These are phyloP conservation scores for Morbakka virulenta DNA, from an alignment of 30 jellyfish, hydroid and myxozoan species.

Conservation along the genomic window DNA sequence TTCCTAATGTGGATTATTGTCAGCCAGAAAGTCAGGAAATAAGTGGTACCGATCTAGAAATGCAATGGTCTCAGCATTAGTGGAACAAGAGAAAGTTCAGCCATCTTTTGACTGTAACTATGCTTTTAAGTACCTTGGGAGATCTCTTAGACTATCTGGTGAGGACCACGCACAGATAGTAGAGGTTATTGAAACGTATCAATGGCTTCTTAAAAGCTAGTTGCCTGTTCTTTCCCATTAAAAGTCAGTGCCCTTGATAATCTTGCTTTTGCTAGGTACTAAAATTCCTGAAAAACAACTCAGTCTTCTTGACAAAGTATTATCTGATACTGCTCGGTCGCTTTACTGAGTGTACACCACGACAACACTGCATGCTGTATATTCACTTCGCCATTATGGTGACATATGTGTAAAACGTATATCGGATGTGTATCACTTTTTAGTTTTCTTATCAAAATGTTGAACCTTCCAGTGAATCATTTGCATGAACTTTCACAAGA, in stretches of 20 bases:
- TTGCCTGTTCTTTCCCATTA: background rate
- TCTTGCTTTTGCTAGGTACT: slow-evolving; percentile 29
- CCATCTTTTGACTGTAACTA: background rate
- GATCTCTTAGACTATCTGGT: background rate
- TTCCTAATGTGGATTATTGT: slow-evolving; percentile 20
- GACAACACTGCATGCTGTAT: too few species aligned
- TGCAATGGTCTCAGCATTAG: too few species aligned
- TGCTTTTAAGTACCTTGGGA: slow-evolving; percentile 20
- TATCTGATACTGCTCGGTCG: slow-evolving; percentile 3
- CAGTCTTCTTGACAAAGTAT: background rate
- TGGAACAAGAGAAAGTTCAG: too few species aligned
- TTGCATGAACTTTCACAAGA: slow-evolving; percentile 19
- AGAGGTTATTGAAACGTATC: too few species aligned
- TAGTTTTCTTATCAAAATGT: slow-evolving; percentile 7
- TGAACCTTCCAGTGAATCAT: slow-evolving; percentile 11
- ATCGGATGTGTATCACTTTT: slow-evolving; percentile 24
- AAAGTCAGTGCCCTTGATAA: slow-evolving; percentile 36
- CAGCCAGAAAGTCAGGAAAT: slow-evolving; percentile 28
- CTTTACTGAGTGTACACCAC: background rate
- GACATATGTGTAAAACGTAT: too few species aligned
- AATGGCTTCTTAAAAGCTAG: background rate
- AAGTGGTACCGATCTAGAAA: too few species aligned
- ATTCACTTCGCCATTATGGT: too few species aligned
- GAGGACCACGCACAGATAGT: slow-evolving; percentile 41
- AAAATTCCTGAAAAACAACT: slow-evolving; percentile 26